Evolutionary conservation across 2,113 vertebrate genomes (phyloP), one percentile per base, ranked within the genome.

Genomic region (Salvelinus alpinus): DNA sequence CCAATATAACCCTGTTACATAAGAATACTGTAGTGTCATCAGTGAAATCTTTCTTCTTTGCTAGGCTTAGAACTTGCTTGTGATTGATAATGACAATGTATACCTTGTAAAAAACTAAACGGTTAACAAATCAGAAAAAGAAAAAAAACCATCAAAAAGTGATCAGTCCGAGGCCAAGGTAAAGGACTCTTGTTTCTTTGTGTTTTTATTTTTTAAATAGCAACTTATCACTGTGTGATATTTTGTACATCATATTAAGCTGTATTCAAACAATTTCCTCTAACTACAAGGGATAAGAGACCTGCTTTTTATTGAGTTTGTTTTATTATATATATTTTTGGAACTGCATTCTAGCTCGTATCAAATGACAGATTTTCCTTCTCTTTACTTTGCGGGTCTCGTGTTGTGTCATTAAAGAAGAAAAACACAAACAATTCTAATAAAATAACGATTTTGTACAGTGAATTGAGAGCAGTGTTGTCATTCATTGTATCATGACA

Each of bases 141-240:
- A 70, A 18, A 65, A 82, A 82, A 83, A 83, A 85, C 78, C 22
- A 0, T 47, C 47, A 22, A 78, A 86, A 84, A 65, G 65, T 80
- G 80, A 88, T 76, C 86, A 92, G 91, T 93, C 92, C 82, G 89
- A 89, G 87, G 90, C 92, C 90, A 93, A 92, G 91, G 85, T 90
- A 89, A 91, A 91, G 86, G 89, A 92, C 90, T 91, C 88, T 86
- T 80, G 77, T 90, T 88, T 91, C 78, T 91, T 90, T 91, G 77
- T 88, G 83, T 86, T 91, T 91, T 90, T 90, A 88, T 89, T 91
- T 91, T 92, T 92, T 93, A 90, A 91, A 89, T 91, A 88, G 78
- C 91, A 94, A 90, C 86, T 95, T 96, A 95, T 96, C 95, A 96
- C 95, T 95, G 94, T 96, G 95, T 96, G 95, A 96, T 95, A 95